A percentile compares a stretch with the other conserved stretches of the same genome.
Evolutionary conservation across 2,888 invertebrate species (phyloP).

Genomic region (Eristalis arbustorum): DNA sequence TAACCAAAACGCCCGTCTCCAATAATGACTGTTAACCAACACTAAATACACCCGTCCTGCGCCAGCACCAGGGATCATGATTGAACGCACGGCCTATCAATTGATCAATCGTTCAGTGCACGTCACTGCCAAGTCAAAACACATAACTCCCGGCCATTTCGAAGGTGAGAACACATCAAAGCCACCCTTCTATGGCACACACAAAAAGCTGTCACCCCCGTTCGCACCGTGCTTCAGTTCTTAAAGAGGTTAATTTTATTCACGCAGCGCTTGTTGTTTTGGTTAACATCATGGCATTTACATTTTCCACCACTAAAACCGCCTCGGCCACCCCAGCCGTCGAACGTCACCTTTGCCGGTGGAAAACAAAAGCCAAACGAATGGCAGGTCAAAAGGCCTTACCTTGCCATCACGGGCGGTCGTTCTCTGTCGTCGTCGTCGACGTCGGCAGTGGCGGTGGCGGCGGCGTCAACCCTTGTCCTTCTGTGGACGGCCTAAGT

Average conservation of each 20-base stretch:
- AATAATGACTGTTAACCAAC: background rate
- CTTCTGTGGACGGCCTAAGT: slow-evolving; percentile 25
- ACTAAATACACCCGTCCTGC: background rate
- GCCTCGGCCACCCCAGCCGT: background rate
- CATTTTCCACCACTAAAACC: slow-evolving; percentile 3
- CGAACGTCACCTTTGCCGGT: background rate
- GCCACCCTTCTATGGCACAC: background rate
- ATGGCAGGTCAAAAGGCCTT: slow-evolving; percentile 5
- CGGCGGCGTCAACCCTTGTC: slow-evolving; percentile 30
- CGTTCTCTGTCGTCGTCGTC: background rate
- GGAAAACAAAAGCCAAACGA: slow-evolving; percentile 37
- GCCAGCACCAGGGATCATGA: slow-evolving; percentile 17
- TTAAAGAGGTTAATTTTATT: slow-evolving; percentile 57
- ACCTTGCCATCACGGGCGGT: slow-evolving; percentile 8
- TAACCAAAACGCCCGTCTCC: background rate
- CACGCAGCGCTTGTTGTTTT: slow-evolving; percentile 53
- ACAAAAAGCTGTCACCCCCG: background rate
- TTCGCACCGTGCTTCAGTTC: slow-evolving; percentile 7
- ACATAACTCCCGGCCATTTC: slow-evolving; percentile 1
- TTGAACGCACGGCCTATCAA: slow-evolving; percentile 46
- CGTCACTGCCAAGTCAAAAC: slow-evolving; percentile 42
- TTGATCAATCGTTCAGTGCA: slow-evolving; percentile 51
- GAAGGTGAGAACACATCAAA: slow-evolving; percentile 30
- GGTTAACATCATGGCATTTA: slow-evolving; percentile 53
- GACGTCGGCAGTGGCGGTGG: too few relatives aligned